phyloP scores from a whole-genome alignment of 2,113 vertebrate genomes.

The Nothocercus nigrocapillus region DNA sequence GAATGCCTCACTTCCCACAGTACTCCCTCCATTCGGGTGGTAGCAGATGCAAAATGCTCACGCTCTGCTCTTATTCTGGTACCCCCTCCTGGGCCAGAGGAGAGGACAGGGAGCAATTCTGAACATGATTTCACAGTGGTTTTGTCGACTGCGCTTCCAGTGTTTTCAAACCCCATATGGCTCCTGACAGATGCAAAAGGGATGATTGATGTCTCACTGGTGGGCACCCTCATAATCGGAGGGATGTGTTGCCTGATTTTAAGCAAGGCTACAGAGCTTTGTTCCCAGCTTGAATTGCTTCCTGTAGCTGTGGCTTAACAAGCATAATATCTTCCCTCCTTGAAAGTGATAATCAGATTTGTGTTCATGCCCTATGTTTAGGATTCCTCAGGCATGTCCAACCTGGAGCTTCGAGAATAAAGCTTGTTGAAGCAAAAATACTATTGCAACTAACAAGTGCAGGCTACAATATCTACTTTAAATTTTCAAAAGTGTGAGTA shows the following conservation, averaged over 20 bases:
- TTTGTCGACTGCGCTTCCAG: conserved; percentile 18
- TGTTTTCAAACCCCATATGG: background rate
- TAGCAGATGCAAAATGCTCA: background rate
- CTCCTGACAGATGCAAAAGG: background rate
- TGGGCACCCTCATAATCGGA: background rate
- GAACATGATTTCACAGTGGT: background rate
- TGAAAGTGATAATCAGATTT: background rate
- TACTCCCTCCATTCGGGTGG: conserved; percentile 12
- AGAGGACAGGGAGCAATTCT: background rate
- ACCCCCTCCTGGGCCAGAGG: background rate
- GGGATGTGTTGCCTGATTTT: background rate
- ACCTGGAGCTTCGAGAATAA: background rate
- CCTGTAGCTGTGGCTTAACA: background rate
- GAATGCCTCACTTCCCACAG: conserved; percentile 6
- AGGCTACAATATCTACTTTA: background rate
- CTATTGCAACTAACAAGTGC: background rate
- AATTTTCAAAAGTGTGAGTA: background rate
- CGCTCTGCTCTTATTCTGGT: background rate
- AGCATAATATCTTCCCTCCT: background rate
- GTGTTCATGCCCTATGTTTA: background rate
- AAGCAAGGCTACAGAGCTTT: background rate
- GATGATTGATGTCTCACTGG: background rate
- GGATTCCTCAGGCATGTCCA: background rate
- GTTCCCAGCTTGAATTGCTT: background rate
- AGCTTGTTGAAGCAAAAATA: background rate